Base-by-base conservation (phyloP, 2,888 invertebrate genomes). In the Cartodere bifasciata region DNA sequence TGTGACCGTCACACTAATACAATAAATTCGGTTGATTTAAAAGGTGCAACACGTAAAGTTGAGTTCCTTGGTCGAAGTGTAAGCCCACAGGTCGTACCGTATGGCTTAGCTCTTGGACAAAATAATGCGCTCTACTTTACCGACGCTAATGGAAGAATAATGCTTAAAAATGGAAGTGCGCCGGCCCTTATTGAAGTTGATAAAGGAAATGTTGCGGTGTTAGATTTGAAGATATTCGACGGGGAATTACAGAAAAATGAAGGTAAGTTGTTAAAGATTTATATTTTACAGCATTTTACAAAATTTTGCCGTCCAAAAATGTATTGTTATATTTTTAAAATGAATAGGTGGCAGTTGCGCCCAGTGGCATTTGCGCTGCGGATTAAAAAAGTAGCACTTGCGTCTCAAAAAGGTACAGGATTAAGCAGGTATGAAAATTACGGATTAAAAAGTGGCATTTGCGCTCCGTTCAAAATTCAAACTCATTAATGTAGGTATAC, bases 1-100 rank as follows among this genome's bases (percentile, higher is more conserved):
- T 80, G 81, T 49, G 85, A 88, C 62, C 73, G 76, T 1, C 69
- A 65, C 43, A 56, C 72, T 39, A 68, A 76, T 51, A 70, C 65
- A 37, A 72, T 87, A 38, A 79, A 82, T 56, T 70, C 72, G 31
- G 65, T 74, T 23, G 61, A 64, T 41, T 55, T 74, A 22, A 65
- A 71, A 46, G 72, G 72, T 10, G 61, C 52, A 2, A 58, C 63
- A 13, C 57, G 71, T 24, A 58, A 60, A 49, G 46, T n/a, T n/a
- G n/a, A n/a, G n/a, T n/a, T n/a, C n/a, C n/a, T n/a, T n/a, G n/a
- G n/a, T n/a, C n/a, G n/a, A n/a, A n/a, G n/a, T n/a, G n/a, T n/a
- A n/a, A n/a, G n/a, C n/a, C n/a, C n/a, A n/a, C n/a, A n/a, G n/a
- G n/a, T n/a, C 30, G 55, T 23, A 2, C 82, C 83, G 0, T 76